Evolutionary conservation across 2,797 vertebrate species (phyloP).

Genomic region (Argyrosomus regius): DNA sequence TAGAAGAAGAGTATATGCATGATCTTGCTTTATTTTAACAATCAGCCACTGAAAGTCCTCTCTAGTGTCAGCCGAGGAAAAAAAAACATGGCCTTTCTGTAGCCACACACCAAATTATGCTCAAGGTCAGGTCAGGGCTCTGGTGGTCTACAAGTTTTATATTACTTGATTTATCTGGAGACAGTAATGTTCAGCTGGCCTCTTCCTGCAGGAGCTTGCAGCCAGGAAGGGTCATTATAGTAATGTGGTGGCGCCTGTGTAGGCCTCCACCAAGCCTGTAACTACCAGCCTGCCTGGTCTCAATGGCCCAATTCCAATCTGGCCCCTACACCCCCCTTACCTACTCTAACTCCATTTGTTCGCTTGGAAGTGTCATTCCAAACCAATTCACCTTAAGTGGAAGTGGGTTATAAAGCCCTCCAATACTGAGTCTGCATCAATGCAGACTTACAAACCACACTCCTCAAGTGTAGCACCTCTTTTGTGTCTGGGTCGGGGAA

Average conservation of each 20-base stretch:
- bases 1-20: not conserved
- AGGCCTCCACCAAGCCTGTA: not conserved
- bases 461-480: too few species aligned
- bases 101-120: constrained; percentile 4
- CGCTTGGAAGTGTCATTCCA: too few species aligned
- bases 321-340: too few species aligned
- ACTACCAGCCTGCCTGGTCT: not conserved
- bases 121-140: constrained; percentile 1
- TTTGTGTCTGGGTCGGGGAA: too few species aligned
- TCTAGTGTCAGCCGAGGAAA: not conserved
- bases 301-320: not conserved
- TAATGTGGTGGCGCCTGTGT: not conserved
- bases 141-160: not conserved
- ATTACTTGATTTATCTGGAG: constrained; percentile 2
- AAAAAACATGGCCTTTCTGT: not conserved
- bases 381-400: too few species aligned
- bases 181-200: not conserved
- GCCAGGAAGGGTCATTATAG: not conserved
- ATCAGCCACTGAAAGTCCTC: not conserved
- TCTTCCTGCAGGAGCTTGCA: not conserved
- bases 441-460: too few species aligned
- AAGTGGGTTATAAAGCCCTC: too few species aligned
- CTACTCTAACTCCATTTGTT: too few species aligned
- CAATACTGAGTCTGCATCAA: too few species aligned
- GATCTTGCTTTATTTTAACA: constrained; percentile 27